Base-by-base conservation (phyloP, 1,140 invertebrate species). In the Drosophila ironensis region DNA sequence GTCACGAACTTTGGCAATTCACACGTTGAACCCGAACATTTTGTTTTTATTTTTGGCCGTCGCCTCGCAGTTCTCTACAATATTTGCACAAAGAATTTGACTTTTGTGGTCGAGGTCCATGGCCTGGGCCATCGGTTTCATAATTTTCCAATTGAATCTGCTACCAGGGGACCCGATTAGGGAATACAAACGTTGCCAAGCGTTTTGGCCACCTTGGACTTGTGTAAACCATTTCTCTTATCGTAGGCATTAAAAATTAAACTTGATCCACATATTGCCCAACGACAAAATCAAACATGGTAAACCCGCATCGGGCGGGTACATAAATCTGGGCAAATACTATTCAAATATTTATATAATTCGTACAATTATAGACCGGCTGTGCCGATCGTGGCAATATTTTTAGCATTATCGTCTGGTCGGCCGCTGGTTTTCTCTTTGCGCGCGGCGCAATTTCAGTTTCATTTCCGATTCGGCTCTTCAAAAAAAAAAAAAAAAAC, bases 341-440 rank as follows among this genome's bases (percentile, higher is more conserved):
- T 48, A 35, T 54, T 30, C 53, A 77, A 82, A 84, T 84, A 82
- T 82, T 82, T 82, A 82, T 82, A 77, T 73, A 84, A 77, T 64
- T 70, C 28, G 70, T 78, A 78, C 64, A 84, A 73, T 78, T 84
- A 78, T 86, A 82, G 68, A 54, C 61, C 42, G 56, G 46, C 52
- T 69, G 30, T 33, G 35, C 56, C 54, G 61, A 72, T 52, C 53
- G 48, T 12, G 38, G 38, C 53, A 64, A 78, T 82, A 84, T 84
- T 84, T 82, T 70, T 84, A 73, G 78, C 60, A 57, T 22, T 71
- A 53, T 61, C 51, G 48, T n/a, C 24, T 24, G 37, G 42, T 16
- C 11, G 28, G 27, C 12, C 48, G 33, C 33, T 5, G 14, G 17
- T 16, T 46, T 33, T 44, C 45, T 19, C 25, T 41, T 27, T 48